phyloP scores from a whole-genome alignment of 2,888 invertebrate species.

The Agrypnus murinus region DNA sequence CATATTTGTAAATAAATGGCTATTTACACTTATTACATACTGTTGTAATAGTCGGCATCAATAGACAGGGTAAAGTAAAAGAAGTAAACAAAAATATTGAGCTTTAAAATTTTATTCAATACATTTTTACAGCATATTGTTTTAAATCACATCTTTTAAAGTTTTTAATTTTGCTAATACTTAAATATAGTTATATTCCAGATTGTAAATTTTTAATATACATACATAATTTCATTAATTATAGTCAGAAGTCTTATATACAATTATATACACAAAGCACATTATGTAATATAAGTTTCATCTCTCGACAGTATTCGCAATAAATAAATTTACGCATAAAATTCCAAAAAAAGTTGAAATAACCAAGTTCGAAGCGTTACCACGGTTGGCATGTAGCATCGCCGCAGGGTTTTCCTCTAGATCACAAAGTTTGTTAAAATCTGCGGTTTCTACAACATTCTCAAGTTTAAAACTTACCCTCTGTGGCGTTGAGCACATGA shows the following conservation, averaged over 20 bases:
- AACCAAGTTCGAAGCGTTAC: slow-evolving; percentile 55
- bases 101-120: slow-evolving; percentile 16
- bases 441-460: slow-evolving; percentile 19
- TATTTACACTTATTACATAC: no score
- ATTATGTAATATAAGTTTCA: not conserved
- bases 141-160: slow-evolving; percentile 18
- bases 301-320: slow-evolving; percentile 3
- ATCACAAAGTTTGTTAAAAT: slow-evolving; percentile 44
- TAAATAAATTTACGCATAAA: slow-evolving; percentile 18
- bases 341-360: slow-evolving; percentile 19
- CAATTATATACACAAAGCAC: slow-evolving; percentile 19
- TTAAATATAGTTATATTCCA: not conserved
- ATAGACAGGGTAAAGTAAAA: no score
- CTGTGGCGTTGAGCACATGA: slow-evolving; percentile 80
- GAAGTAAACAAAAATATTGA: not conserved
- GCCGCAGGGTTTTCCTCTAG: slow-evolving; percentile 84
- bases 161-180: not conserved
- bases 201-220: slow-evolving; percentile 17
- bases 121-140: slow-evolving; percentile 14
- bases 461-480: slow-evolving; percentile 61
- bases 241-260: slow-evolving; percentile 21
- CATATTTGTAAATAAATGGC: no score
- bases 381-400: slow-evolving; percentile 80
- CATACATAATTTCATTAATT: not conserved
- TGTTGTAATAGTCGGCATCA: no score